Evolutionary conservation across 92 coral and sea anemone genomes (phyloP).

Genomic region (Heteractis magnifica): DNA sequence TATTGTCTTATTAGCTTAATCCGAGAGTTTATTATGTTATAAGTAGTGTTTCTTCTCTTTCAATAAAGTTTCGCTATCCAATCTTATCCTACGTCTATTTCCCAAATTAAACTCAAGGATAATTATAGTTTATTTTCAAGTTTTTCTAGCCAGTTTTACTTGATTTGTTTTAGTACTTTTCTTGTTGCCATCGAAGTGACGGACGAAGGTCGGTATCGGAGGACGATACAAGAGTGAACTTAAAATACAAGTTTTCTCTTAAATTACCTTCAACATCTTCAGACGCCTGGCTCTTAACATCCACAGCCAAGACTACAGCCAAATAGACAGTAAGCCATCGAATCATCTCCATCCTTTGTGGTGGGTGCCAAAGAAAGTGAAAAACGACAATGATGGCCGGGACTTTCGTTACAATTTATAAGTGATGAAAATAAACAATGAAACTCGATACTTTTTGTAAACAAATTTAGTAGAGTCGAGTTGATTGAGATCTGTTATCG

Average conservation of each 20-base stretch:
- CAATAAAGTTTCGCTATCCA: too few relatives aligned
- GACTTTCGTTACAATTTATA: background rate
- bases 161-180: too few relatives aligned
- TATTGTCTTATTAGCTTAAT: too few relatives aligned
- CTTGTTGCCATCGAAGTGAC: too few relatives aligned
- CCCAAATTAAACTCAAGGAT: too few relatives aligned
- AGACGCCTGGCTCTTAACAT: background rate
- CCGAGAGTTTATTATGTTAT: too few relatives aligned
- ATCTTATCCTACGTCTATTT: too few relatives aligned
- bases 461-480: background rate
- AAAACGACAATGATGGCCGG: background rate
- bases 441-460: background rate
- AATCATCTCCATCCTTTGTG: background rate
- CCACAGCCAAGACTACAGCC: background rate
- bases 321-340: background rate
- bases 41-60: too few relatives aligned
- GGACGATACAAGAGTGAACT: too few relatives aligned
- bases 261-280: background rate
- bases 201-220: too few relatives aligned
- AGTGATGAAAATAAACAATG: background rate
- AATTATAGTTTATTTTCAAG: too few relatives aligned
- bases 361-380: background rate
- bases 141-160: too few relatives aligned
- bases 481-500: background rate
- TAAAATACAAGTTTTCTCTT: background rate